phyloP scores from a whole-genome alignment of 2,797 vertebrate species.

The Champsocephalus gunnari region DNA sequence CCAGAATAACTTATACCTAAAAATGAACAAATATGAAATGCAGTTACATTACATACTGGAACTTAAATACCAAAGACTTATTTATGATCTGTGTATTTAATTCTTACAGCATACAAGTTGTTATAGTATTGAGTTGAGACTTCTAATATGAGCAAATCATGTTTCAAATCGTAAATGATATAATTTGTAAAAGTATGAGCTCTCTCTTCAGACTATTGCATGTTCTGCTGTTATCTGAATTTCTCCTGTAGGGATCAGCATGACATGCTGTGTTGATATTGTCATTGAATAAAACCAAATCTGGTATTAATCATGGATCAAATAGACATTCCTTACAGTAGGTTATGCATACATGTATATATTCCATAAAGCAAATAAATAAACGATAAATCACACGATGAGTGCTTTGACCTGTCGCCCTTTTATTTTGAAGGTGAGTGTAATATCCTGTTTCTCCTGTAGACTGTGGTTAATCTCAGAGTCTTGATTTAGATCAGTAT shows the following conservation, averaged over 20 bases:
- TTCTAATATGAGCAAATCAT: background rate
- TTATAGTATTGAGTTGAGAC: too few relatives aligned
- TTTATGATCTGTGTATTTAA: background rate
- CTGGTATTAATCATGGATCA: background rate
- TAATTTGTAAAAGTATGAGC: background rate
- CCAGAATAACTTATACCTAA: too few relatives aligned
- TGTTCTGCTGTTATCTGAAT: background rate
- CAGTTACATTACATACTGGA: background rate
- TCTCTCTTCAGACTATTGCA: background rate
- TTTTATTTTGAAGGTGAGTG: constrained; percentile 57
- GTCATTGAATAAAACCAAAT: background rate
- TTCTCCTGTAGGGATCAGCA: background rate
- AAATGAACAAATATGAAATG: background rate
- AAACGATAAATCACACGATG: background rate
- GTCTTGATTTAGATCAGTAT: background rate
- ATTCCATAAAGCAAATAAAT: too few relatives aligned
- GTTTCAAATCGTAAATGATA: background rate
- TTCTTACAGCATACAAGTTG: too few relatives aligned
- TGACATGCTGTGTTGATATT: background rate
- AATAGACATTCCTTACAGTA: background rate
- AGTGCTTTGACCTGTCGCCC: background rate
- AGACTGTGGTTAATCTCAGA: fast-evolving
- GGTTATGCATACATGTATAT: background rate
- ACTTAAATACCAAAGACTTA: background rate
- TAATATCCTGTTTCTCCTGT: background rate